These are phyloP conservation scores for Nylanderia fulva DNA, from an alignment of 1,140 invertebrate species.

Conservation along the genomic window DNA sequence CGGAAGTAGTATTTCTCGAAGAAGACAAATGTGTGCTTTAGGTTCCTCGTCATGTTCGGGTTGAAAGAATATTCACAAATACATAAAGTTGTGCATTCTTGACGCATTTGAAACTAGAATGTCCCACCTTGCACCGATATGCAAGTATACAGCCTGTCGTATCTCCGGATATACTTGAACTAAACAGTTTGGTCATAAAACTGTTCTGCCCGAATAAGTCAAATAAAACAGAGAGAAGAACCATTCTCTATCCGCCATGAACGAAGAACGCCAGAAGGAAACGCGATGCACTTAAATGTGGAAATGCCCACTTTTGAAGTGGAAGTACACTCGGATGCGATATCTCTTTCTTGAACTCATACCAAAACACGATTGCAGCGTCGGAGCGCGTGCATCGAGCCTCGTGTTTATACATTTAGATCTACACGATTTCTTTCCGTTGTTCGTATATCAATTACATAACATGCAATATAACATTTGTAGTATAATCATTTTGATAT, in stretches of 20 bases:
- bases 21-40: constrained; percentile 65
- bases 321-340: constrained; percentile 19
- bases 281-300: constrained; percentile 45
- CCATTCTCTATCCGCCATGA: constrained; percentile 8
- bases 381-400: neutral
- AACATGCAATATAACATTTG: neutral
- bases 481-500: neutral
- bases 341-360: constrained; percentile 26
- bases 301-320: constrained; percentile 53
- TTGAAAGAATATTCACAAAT: constrained; percentile 42
- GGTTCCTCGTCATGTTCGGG: constrained; percentile 67
- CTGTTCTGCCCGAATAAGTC: constrained; percentile 35
- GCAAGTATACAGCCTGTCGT: neutral
- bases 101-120: constrained; percentile 39
- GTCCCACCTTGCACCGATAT: constrained; percentile 14
- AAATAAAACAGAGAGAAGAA: constrained; percentile 49
- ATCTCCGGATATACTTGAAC: constrained; percentile 26
- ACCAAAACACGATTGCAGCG: constrained; percentile 20
- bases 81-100: constrained; percentile 47
- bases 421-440: neutral
- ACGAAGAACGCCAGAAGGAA: constrained; percentile 25
- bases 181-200: constrained; percentile 55
- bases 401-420: neutral
- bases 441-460: neutral
- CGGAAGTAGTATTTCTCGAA: constrained; percentile 44